A percentile compares a stretch with the other conserved stretches of the same genome.
These are phyloP conservation scores for Falcunculus frontatus DNA, from an alignment of 2,113 vertebrate species.

Conservation along the genomic window DNA sequence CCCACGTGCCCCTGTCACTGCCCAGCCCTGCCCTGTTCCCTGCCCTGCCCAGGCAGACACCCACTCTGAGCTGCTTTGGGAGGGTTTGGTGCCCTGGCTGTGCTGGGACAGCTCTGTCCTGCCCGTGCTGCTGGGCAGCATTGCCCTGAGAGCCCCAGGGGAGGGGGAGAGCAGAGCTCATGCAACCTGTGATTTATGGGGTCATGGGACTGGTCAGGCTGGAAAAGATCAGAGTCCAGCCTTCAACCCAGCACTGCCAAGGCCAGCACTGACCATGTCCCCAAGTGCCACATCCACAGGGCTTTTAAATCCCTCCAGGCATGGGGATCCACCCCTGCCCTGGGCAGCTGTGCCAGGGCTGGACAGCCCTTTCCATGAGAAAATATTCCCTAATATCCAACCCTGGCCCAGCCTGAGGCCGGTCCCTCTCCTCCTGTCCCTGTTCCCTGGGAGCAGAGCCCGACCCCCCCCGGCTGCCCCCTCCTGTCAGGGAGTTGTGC, in stretches of 20 bases:
- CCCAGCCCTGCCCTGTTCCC: background rate
- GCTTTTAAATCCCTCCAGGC: background rate
- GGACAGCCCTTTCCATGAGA: background rate
- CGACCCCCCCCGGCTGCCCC: background rate
- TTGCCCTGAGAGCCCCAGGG: background rate
- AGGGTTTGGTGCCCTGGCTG: background rate
- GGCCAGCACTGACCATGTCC: background rate
- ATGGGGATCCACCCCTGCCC: background rate
- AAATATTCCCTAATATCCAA: background rate
- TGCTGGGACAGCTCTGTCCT: background rate
- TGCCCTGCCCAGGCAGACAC: background rate
- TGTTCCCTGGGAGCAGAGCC: background rate
- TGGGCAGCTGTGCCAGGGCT: background rate
- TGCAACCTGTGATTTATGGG: accelerated
- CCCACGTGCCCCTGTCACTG: accelerated
- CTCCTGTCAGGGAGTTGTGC: background rate
- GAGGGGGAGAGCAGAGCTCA: background rate
- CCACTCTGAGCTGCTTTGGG: background rate
- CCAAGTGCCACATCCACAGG: background rate
- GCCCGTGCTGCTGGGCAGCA: background rate
- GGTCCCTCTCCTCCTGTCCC: background rate
- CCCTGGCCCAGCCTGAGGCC: background rate
- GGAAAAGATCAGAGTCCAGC: background rate
- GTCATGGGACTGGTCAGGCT: background rate
- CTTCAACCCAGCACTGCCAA: background rate